Evolutionary conservation across 2,888 invertebrate species (phyloP), one percentile per base, ranked within the genome.

Genomic region (Drosophila incognita): DNA sequence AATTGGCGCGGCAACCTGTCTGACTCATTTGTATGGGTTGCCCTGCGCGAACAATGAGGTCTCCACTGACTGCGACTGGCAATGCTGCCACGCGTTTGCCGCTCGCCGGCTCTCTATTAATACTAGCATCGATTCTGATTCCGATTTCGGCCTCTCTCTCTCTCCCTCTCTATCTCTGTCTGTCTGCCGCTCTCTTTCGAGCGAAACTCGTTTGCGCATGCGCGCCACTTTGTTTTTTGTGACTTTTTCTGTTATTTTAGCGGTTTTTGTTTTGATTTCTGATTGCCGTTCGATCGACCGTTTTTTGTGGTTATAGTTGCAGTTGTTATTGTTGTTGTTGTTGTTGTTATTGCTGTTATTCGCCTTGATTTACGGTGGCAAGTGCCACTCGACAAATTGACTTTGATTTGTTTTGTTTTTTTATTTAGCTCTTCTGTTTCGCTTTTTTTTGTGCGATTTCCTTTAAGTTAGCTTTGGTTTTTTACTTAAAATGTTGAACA

Each of bases 241-340:
- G 70, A 72, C 81, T 89, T 87, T 84, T 85, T 85, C 74, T 85
- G 84, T 85, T 87, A 83, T 88, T 88, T 88, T 83, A 86, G 85
- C 85, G 89, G 85, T 89, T 86, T 89, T 89, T 86, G 89, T 86
- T 86, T 86, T 86, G 89, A 89, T 89, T 86, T 89, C 85, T 84
- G 87, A 84, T 87, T 89, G 89, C 85, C 89, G 89, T 85, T 85
- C 86, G 83, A 83, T 63, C 33, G 35, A 35, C 64, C 61, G 33
- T 67, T 52, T 54, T 54, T 73, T 69, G 74, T 69, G 66, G 49
- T 52, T 61, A 57, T 33, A 54, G 59, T 35, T 74, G 49, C 64
- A 64, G 54, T 53, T 70, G 56, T 71, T 49, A 35, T 54, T 35
- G 38, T 27, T 53, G 51, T 36, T 57, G 64, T 40, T 60, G 62